A percentile compares a stretch with the other conserved stretches of the same genome.
These are phyloP conservation scores for Helarctos malayanus DNA, from an alignment of 2,797 vertebrate genomes.

Conservation along the genomic window DNA sequence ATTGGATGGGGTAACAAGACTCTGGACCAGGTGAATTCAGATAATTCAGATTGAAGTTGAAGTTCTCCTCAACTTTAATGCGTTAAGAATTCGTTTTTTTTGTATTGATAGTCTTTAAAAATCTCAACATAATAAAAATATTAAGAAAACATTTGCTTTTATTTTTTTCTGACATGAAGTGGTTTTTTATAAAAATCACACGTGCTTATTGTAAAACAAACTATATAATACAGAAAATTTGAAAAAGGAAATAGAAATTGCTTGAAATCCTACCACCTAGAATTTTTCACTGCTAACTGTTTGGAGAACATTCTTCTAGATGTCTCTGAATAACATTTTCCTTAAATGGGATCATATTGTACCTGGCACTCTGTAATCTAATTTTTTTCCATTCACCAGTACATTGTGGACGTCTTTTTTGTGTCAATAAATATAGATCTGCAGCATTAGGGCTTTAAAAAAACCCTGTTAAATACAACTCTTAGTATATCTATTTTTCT, in stretches of 20 bases:
- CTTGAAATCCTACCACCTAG: background rate
- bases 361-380: conserved; percentile 35
- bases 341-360: conserved; percentile 63
- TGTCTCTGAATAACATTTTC: conserved; percentile 55
- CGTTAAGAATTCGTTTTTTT: conserved; percentile 27
- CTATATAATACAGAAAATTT: background rate
- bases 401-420: conserved; percentile 70
- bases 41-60: conserved; percentile 63
- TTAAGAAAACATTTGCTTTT: conserved; percentile 1
- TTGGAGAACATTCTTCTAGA: conserved; percentile 61
- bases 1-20: conserved; percentile 97
- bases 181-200: conserved; percentile 64
- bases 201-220: conserved; percentile 40
- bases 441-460: background rate
- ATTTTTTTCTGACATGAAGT: conserved; percentile 59
- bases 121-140: conserved; percentile 2
- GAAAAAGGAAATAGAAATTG: conserved; percentile 5
- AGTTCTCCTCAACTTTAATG: background rate
- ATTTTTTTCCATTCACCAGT: conserved; percentile 46
- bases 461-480: conserved; percentile 8
- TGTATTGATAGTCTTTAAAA: background rate
- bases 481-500: conserved; percentile 28
- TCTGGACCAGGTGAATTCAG: conserved; percentile 93
- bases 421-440: conserved; percentile 60
- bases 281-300: conserved; percentile 25